Evolutionary conservation across 2,888 invertebrate genomes (phyloP).

Genomic region (Acleris literana): DNA sequence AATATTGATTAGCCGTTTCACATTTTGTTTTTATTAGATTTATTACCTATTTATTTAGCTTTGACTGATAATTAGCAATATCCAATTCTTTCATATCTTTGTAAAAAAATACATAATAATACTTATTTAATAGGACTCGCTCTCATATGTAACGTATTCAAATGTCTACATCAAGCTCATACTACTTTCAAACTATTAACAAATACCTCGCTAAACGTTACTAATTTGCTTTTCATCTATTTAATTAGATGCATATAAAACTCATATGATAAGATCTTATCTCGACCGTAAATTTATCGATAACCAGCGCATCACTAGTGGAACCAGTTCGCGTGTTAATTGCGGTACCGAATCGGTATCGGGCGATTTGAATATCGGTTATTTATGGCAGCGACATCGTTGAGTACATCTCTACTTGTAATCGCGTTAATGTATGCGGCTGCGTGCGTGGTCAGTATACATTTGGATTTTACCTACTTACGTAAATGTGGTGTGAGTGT

Average conservation of each 20-base stretch:
- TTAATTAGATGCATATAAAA: slow-evolving; percentile 12
- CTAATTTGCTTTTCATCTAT: slow-evolving; percentile 23
- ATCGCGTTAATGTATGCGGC: slow-evolving; percentile 73
- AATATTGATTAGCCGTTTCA: too few relatives aligned
- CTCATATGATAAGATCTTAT: slow-evolving; percentile 18
- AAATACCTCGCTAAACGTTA: slow-evolving; percentile 8
- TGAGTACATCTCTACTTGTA: slow-evolving; percentile 71
- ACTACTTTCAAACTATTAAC: slow-evolving; percentile 4
- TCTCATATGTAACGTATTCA: too few relatives aligned
- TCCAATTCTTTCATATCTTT: neutral
- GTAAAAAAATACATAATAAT: too few relatives aligned
- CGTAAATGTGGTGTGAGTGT: slow-evolving; percentile 26
- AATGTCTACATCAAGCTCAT: slow-evolving; percentile 13
- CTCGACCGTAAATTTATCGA: slow-evolving; percentile 21
- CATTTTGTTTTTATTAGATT: too few relatives aligned
- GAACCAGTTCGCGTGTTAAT: slow-evolving; percentile 80
- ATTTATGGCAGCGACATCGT: slow-evolving; percentile 75
- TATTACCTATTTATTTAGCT: too few relatives aligned
- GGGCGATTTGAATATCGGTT: slow-evolving; percentile 79
- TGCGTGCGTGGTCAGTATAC: slow-evolving; percentile 35
- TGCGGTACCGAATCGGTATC: slow-evolving; percentile 82
- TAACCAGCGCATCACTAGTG: slow-evolving; percentile 55
- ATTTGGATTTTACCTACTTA: slow-evolving; percentile 33
- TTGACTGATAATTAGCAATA: neutral
- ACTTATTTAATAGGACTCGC: too few relatives aligned